These are phyloP conservation scores for Eristalinus sepulchralis DNA, from an alignment of 2,888 invertebrate species.

Conservation along the genomic window DNA sequence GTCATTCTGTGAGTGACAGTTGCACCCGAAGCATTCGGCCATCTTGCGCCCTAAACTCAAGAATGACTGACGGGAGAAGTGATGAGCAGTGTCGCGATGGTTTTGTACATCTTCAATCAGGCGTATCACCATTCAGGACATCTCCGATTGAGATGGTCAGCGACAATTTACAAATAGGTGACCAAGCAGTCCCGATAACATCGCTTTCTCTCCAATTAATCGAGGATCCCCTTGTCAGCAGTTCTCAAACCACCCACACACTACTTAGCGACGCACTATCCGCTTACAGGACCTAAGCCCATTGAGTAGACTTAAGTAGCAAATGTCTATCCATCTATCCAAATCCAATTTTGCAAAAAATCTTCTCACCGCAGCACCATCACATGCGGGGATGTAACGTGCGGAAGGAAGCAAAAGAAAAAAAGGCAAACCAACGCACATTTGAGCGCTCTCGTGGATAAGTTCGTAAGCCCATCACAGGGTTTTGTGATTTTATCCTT, in stretches of 20 bases:
- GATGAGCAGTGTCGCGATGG: too few relatives aligned
- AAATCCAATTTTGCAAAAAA: constrained; percentile 51
- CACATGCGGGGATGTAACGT: constrained; percentile 1
- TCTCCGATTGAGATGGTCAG: too few relatives aligned
- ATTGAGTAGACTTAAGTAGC: background rate
- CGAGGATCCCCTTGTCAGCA: background rate
- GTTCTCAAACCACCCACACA: background rate
- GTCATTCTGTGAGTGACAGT: too few relatives aligned
- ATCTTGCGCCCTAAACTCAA: too few relatives aligned
- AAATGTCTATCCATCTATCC: constrained; percentile 6
- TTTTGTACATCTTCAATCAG: too few relatives aligned
- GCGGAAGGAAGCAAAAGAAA: background rate
- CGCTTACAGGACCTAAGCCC: background rate
- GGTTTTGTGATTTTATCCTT: constrained; percentile 63
- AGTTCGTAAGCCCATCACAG: constrained; percentile 70
- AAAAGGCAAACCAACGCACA: constrained; percentile 59
- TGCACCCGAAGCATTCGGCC: too few relatives aligned
- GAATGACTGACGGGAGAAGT: too few relatives aligned
- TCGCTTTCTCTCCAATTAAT: background rate
- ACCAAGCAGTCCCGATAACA: background rate
- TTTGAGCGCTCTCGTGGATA: constrained; percentile 60
- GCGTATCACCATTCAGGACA: too few relatives aligned
- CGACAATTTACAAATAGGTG: background rate
- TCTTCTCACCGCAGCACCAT: background rate
- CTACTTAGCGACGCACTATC: background rate